A percentile compares a stretch with the other conserved stretches of the same genome.
These are phyloP conservation scores for Synergus japonicus DNA, from an alignment of 2,888 invertebrate species.

Conservation along the genomic window DNA sequence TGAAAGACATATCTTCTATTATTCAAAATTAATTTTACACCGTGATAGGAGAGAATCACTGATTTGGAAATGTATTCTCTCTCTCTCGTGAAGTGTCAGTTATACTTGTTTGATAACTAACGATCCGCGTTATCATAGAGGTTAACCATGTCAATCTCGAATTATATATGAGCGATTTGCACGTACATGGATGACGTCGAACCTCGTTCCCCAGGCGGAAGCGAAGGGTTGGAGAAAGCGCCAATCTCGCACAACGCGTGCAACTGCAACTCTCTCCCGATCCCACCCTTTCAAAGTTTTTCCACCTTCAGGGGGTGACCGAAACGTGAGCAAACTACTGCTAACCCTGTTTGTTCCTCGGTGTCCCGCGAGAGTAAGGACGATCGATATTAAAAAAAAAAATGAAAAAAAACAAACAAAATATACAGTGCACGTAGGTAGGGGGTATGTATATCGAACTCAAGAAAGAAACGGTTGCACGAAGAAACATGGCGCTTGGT, in stretches of 20 bases:
- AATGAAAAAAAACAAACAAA: not conserved
- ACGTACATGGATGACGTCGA: constrained; percentile 44
- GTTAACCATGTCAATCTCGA: constrained; percentile 45
- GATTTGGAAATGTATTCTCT: not conserved
- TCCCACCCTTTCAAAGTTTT: not conserved
- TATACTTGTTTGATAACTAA: constrained; percentile 46
- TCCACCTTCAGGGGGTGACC: constrained; percentile 5
- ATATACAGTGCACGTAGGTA: not conserved
- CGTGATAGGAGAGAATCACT: not conserved
- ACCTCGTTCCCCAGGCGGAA: constrained; percentile 44
- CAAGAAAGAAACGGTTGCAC: not conserved
- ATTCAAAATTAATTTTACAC: too few species aligned
- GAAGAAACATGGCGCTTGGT: constrained; percentile 8
- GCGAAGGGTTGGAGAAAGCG: constrained; percentile 48
- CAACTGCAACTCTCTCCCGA: constrained; percentile 29
- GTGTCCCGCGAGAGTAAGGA: not conserved
- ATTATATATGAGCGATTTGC: constrained; percentile 47
- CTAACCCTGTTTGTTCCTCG: constrained; percentile 28
- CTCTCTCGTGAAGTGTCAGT: constrained; percentile 45
- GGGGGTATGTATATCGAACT: not conserved
- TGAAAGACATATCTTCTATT: too few species aligned
- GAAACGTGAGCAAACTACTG: constrained; percentile 35
- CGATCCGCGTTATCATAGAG: constrained; percentile 48
- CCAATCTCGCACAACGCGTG: constrained; percentile 45
- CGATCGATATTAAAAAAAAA: not conserved